Base-by-base conservation (phyloP, 2,888 invertebrate genomes). In the Melanostoma scalare region DNA sequence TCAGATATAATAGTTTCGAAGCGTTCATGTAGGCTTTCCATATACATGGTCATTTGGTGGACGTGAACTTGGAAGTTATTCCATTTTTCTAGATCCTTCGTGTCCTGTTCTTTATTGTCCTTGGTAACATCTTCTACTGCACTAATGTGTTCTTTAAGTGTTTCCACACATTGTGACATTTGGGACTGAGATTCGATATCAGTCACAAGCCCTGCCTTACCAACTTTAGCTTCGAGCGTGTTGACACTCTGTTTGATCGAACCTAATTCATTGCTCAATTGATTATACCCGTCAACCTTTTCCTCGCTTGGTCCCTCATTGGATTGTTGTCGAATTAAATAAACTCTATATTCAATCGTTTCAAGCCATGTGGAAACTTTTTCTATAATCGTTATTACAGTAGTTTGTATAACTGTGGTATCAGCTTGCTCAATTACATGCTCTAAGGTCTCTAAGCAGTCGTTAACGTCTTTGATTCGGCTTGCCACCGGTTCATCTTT, bases 311-410 rank as follows among this genome's bases (percentile, higher is more conserved):
- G 93, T 8, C 93, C 93, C 58, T 93, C 92, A 30, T 92, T 92
- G 0, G 92, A 92, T 89, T 93, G 92, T 86, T 93, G 93, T n/a
- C 92, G 89, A 79, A 93, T 93, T 33, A 94, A 89, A 87, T 94
- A 95, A 56, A 96, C 95, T 87, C 94, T 94, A 86, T 96, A 96
- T 89, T 96, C 96, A 77, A 97, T 96, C 35, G 95, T 96, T 91
- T 97, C 96, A 52, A 97, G 89, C 96, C 96, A 96, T 9, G 95
- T 94, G 0, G 96, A 96, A 50, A 97, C 95, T 0, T 94, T 95
- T 90, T 96, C 96, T 56, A 96, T 94, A 0, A 96, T 94, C 31
- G 94, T 94, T 6, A 96, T 93, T 8, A 96, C 92, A 50, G 94
- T 94, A 86, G 94, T 94, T 89, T 96, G 95, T 48, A 95, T 93